phyloP scores from a whole-genome alignment of 2,113 vertebrate genomes.

The Vombatus ursinus region DNA sequence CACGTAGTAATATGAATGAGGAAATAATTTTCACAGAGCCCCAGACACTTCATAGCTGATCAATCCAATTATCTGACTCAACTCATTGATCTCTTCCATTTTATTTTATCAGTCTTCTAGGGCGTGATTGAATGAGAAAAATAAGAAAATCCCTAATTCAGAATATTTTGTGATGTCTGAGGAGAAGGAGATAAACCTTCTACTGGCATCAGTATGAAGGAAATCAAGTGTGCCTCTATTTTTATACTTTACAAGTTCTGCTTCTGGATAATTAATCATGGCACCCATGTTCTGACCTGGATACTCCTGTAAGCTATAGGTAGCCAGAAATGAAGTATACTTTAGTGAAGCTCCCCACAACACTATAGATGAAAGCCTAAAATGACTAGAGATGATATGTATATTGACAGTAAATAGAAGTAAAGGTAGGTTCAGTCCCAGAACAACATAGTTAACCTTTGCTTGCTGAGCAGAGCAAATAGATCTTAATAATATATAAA shows the following conservation, averaged over 20 bases:
- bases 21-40: constrained; percentile 10
- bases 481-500: neutral
- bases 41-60: neutral
- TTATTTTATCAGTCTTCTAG: neutral
- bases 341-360: neutral
- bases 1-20: constrained; percentile 23
- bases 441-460: neutral
- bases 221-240: neutral
- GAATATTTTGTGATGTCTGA: neutral
- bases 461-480: neutral
- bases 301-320: neutral
- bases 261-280: neutral
- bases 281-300: neutral
- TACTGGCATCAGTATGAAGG: neutral
- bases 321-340: neutral
- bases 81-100: neutral
- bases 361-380: neutral
- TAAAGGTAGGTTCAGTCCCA: neutral
- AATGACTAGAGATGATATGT: neutral
- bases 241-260: neutral
- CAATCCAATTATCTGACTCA: neutral
- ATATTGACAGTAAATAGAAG: neutral
- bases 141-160: neutral
- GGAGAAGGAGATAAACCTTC: neutral
- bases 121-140: neutral